Evolutionary conservation across 2,113 vertebrate species (phyloP).

Genomic region (Chunga burmeisteri): DNA sequence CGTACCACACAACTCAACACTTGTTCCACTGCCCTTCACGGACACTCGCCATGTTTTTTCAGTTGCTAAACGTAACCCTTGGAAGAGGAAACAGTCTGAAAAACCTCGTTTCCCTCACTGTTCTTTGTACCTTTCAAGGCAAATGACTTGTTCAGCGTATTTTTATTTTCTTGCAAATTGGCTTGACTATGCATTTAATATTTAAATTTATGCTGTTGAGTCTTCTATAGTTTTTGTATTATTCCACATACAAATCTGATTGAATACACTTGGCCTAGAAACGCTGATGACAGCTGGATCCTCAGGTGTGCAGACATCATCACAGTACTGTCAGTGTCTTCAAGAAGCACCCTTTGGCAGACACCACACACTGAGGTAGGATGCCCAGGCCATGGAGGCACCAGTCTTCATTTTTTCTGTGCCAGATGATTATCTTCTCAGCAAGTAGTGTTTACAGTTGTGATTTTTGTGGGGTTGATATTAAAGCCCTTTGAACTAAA

Average conservation of each 20-base stretch:
- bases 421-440: neutral
- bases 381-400: neutral
- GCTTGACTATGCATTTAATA: neutral
- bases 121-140: neutral
- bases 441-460: neutral
- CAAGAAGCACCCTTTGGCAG: neutral
- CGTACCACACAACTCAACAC: fast-evolving
- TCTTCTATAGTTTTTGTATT: neutral
- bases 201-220: neutral
- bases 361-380: neutral
- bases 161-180: neutral
- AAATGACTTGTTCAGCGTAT: neutral
- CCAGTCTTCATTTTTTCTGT: neutral
- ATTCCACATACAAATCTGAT: neutral
- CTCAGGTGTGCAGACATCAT: neutral
- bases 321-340: neutral
- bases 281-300: neutral
- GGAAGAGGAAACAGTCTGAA: neutral
- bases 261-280: neutral
- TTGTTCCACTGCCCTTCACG: neutral
- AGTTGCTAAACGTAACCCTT: neutral
- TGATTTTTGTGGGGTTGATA: neutral
- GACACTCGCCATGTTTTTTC: neutral
- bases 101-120: neutral
- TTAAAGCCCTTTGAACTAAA: neutral